Percentiles rank a stretch among this genome's conserved stretches.
phyloP scores from a whole-genome alignment of 2,888 invertebrate genomes.

The Polydrusus cervinus region DNA sequence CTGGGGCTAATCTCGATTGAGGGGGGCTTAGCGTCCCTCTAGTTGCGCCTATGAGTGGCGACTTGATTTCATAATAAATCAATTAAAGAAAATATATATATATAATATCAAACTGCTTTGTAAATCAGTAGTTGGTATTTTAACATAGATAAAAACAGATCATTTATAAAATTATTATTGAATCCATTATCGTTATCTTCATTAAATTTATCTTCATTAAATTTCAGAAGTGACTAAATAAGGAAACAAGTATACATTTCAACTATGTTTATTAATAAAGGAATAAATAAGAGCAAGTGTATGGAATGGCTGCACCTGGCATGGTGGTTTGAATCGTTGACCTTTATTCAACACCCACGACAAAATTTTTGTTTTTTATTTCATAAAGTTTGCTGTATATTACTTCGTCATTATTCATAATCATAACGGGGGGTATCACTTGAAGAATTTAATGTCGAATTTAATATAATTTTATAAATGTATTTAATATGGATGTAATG shows the following conservation, averaged over 20 bases:
- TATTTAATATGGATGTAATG: neutral
- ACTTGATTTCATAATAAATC: no score
- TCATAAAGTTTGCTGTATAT: constrained; percentile 56
- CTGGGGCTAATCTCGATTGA: no score
- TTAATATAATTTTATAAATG: constrained; percentile 34
- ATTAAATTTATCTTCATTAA: constrained; percentile 35
- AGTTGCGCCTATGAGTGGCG: no score
- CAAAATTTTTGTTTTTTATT: constrained; percentile 56
- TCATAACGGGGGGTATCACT: constrained; percentile 42
- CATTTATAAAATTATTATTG: neutral
- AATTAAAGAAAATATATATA: no score
- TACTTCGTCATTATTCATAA: constrained; percentile 39
- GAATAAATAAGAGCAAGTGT: constrained; percentile 62
- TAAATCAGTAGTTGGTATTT: neutral
- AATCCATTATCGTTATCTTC: neutral
- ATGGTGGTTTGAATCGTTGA: constrained; percentile 57
- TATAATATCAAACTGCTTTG: no score
- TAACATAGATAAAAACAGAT: neutral
- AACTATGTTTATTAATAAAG: constrained; percentile 55
- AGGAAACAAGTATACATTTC: constrained; percentile 51
- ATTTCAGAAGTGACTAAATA: constrained; percentile 46
- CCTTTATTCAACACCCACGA: constrained; percentile 60
- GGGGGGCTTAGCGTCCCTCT: no score
- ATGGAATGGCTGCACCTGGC: constrained; percentile 60
- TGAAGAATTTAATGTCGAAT: constrained; percentile 42